These are phyloP conservation scores for Coluber constrictor DNA, from an alignment of 2,797 vertebrate genomes.

Conservation along the genomic window DNA sequence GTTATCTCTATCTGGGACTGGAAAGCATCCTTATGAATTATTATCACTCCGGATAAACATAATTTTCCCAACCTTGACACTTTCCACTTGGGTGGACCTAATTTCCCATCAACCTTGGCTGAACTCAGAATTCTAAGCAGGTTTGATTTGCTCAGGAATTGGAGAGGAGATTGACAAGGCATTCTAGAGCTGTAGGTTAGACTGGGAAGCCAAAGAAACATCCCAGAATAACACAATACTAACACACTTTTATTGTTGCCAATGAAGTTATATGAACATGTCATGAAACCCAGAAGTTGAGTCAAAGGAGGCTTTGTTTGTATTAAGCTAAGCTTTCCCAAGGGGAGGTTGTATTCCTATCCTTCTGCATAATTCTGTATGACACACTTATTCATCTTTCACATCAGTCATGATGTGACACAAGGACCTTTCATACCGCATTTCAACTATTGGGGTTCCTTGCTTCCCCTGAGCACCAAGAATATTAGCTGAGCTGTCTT, in stretches of 20 bases:
- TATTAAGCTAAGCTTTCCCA: not conserved
- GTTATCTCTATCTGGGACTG: not conserved
- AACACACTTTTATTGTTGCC: not conserved
- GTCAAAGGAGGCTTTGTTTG: not conserved
- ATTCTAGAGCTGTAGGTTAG: not conserved
- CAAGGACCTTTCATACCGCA: not conserved
- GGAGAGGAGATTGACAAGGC: not conserved
- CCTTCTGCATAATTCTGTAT: not conserved
- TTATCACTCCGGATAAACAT: not conserved
- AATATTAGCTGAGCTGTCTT: not conserved
- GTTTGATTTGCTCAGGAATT: not conserved
- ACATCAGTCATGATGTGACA: not conserved
- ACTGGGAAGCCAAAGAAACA: not conserved
- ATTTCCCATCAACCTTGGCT: not conserved
- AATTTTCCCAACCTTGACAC: not conserved
- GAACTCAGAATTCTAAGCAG: not conserved
- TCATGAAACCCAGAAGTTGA: not conserved
- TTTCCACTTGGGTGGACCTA: not conserved
- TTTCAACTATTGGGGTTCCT: not conserved
- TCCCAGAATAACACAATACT: not conserved
- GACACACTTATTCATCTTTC: not conserved
- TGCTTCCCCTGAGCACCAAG: not conserved
- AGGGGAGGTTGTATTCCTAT: not conserved
- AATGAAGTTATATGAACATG: not conserved
- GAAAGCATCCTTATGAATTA: not conserved